phyloP scores from a whole-genome alignment of 2,113 vertebrate genomes.

The Hipposideros armiger region DNA sequence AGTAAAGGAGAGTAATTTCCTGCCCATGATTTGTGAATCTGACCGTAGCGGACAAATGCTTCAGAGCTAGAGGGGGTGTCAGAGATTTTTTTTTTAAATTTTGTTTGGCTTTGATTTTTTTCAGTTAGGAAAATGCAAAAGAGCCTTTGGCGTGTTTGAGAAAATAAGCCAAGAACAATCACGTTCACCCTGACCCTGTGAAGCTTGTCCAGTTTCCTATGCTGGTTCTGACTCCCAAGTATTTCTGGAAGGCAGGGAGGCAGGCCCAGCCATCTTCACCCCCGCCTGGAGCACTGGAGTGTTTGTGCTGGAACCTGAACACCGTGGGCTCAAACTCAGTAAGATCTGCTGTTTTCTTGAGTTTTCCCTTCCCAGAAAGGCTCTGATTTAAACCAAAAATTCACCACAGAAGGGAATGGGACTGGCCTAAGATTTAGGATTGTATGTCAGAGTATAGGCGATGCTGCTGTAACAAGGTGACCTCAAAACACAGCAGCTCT shows the following conservation, averaged over 20 bases:
- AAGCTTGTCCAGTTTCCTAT: not conserved
- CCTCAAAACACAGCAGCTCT: not conserved
- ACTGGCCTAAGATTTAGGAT: not conserved
- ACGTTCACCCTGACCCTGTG: not conserved
- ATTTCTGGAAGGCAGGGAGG: not conserved
- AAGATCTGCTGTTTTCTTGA: not conserved
- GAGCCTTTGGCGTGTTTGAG: not conserved
- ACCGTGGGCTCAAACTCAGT: not conserved
- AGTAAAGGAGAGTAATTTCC: not conserved
- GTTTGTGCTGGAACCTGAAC: not conserved
- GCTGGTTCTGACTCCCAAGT: no score
- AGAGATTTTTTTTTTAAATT: not conserved
- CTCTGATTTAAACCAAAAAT: not conserved
- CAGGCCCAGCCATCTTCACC: accelerated
- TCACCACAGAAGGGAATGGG: accelerated
- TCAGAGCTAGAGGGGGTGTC: accelerated
- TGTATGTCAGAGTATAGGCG: not conserved
- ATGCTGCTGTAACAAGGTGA: not conserved
- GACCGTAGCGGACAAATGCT: not conserved
- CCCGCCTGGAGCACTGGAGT: not conserved
- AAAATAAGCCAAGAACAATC: not conserved
- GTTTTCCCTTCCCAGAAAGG: not conserved
- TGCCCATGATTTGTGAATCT: not conserved
- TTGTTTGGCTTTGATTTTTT: not conserved
- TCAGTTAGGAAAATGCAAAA: not conserved